Base-by-base conservation (phyloP, 1,140 invertebrate species). In the Camponotus pennsylvanicus region DNA sequence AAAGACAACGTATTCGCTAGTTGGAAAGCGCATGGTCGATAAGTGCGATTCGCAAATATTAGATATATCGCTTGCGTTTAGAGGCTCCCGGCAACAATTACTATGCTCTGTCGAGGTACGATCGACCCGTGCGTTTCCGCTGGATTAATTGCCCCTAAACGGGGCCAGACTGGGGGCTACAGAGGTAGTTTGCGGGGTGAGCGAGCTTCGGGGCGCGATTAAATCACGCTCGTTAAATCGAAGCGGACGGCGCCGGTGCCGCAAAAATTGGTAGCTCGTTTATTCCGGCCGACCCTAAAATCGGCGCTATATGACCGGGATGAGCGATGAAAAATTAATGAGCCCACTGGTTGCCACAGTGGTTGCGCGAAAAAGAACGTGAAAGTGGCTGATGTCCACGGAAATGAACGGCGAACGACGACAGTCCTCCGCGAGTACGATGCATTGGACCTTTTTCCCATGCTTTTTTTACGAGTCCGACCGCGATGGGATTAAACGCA, bases 251-350 rank as follows among this genome's bases (percentile, higher is more conserved):
- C 32, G 63, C n/a, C 52, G 32, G 52, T 15, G 79, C 52, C 18
- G 78, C 42, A 86, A 78, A 88, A 86, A 88, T 80, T 52, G 85
- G 34, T 67, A 18, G 85, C 77, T 69, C 59, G 55, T 88, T 82
- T 76, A 82, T 88, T 45, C 42, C 87, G 61, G 34, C 11, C 64
- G 57, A 34, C 32, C 61, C 55, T 69, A 34, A 82, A 82, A 71
- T 86, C 59, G 57, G 45, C 85, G 37, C 57, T 69, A 37, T 57
- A 69, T 66, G 66, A 52, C 75, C 37, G 45, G 34, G 63, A 79
- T 52, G 70, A 76, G 80, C 84, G 79, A 91, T 91, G 86, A 89
- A 89, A 91, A 89, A 91, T 91, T 91, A 89, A 91, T 89, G 76
- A 86, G 78, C 79, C 84, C 63, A 8, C 76, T n/a, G 63, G 80